phyloP scores from a whole-genome alignment of 2,888 invertebrate genomes.

The Koerneria pararmatus region DNA sequence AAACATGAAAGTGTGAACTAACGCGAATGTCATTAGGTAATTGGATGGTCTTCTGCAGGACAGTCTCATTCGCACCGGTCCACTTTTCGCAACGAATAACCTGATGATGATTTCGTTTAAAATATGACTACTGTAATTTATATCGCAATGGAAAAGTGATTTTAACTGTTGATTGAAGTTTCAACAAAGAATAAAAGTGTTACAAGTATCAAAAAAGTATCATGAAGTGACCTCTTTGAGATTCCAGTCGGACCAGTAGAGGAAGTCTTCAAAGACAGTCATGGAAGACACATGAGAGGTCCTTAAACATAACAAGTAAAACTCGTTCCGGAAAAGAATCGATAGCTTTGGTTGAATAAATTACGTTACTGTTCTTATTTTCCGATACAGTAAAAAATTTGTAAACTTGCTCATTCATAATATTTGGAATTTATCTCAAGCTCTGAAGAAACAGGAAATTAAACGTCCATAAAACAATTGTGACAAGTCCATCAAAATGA shows the following conservation, averaged over 20 bases:
- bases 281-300: conserved; percentile 82
- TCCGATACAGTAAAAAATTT: no score
- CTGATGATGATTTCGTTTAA: conserved; percentile 19
- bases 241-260: conserved; percentile 98
- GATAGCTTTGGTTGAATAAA: conserved; percentile 62
- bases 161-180: neutral
- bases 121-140: neutral
- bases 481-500: no score
- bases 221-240: conserved; percentile 67
- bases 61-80: conserved; percentile 65
- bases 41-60: conserved; percentile 54
- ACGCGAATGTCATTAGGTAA: conserved; percentile 58
- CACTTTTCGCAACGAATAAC: conserved; percentile 88
- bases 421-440: conserved; percentile 50
- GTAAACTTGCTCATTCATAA: conserved; percentile 39
- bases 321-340: conserved; percentile 69
- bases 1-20: conserved; percentile 2
- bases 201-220: conserved; percentile 62
- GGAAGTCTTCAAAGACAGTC: conserved; percentile 82
- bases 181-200: neutral
- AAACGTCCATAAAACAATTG: no score
- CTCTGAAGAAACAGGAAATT: neutral
- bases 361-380: no score
- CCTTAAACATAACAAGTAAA: conserved; percentile 25
- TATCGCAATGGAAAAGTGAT: neutral